Base-by-base conservation (phyloP, 2,888 invertebrate species). In the Rutpela maculata region DNA sequence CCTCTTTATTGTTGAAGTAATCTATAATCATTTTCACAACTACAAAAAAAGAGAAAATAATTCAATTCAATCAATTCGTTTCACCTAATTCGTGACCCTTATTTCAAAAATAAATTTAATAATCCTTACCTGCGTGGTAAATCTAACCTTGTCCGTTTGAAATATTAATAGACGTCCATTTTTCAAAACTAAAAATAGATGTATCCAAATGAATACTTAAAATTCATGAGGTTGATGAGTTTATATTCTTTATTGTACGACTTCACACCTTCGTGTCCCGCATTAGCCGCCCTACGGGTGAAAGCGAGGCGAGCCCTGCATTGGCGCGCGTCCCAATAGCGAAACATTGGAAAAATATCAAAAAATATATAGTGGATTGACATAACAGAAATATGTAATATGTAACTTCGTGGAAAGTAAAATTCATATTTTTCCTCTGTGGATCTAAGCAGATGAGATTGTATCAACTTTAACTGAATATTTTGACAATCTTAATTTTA, bases 81-180 rank as follows among this genome's bases (percentile, higher is more conserved):
- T 12, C 69, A 31, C 56, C 69, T 59, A 59, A 69, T 69, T 69
- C 59, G 35, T 69, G 69, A 55, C 57, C 17, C 69, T 69, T 19
- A 38, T 17, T 69, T 69, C 59, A 18, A 69, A 69, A 69, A 69
- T 69, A 69, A 69, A 69, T 69, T 69, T 69, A 59, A 69, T 69
- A 69, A 69, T 38, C 69, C 31, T 19, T 69, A 69, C 69, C 69
- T 69, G 69, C 26, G 67, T 15, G 12, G 22, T 31, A 31, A 31
- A 22, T 9, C 22, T n/a, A 26, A 26, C 50, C 67, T 67, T 50
- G 69, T 57, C 69, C n/a, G 69, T 35, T 69, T 57, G n/a, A 22
- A 56, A 56, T 68, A 55, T 68, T 68, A 68, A 68, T 68, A 67
- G 55, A 17, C 17, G 67, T 55, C 59, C 69, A 69, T 68, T 68